Percentiles rank a stretch among this genome's conserved stretches.
Conservation (phyloP, 2,113 vertebrate genomes). For the Chelonoidis abingdonii region DNA sequence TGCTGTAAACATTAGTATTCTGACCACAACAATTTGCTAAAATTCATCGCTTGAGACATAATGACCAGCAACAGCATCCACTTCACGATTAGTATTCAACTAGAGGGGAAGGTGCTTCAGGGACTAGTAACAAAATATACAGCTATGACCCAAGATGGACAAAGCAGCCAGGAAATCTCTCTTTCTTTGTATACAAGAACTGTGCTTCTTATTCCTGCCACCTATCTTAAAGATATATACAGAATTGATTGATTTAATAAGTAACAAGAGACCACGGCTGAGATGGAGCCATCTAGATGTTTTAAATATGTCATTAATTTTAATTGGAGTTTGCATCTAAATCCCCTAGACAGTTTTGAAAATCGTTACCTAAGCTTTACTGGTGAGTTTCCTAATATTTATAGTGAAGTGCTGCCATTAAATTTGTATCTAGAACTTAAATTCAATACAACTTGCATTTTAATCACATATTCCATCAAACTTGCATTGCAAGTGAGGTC, state of each 20-base stretch:
- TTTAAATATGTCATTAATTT: not conserved
- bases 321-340: not conserved
- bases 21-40: not conserved
- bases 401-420: not conserved
- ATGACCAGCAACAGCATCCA: not conserved
- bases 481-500: not conserved
- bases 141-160: not conserved
- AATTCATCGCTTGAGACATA: not conserved
- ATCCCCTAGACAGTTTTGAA: not conserved
- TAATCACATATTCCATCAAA: not conserved
- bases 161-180: not conserved
- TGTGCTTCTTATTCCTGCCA: not conserved
- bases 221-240: not conserved
- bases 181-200: not conserved
- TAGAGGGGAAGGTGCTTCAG: not conserved
- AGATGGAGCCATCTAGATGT: not conserved
- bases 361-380: not conserved
- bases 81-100: not conserved
- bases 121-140: not conserved
- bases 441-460: constrained; percentile 17
- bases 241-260: not conserved
- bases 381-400: not conserved
- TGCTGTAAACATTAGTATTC: constrained; percentile 5
- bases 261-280: not conserved
- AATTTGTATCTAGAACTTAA: not conserved